Evolutionary conservation across 2,797 vertebrate genomes (phyloP), one percentile per base, ranked within the genome.

Genomic region (Chiloscyllium punctatum): DNA sequence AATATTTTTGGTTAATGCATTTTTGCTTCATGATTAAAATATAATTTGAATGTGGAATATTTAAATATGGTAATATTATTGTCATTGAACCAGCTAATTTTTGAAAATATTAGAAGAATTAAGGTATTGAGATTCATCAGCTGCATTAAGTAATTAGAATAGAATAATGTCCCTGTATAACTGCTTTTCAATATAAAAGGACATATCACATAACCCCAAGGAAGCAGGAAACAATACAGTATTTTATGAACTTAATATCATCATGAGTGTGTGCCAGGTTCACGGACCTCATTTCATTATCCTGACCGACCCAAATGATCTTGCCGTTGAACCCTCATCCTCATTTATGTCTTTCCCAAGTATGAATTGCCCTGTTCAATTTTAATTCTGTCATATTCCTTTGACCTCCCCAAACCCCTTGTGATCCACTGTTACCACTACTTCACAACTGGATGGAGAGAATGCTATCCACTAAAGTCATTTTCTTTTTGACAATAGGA

Each of bases 1-100:
- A 98, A 98, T 98, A 98, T 97, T 98, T 98, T 98, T 99, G 98
- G 99, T 99, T 98, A 99, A 99, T 99, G 98, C 97, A 97, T 98
- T 98, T 98, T 98, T 98, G 98, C 98, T 98, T 98, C 98, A 98
- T 98, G 98, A 99, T 99, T 99, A 99, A 99, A 98, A 98, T 97
- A 97, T 98, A 98, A 99, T 99, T 99, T 99, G 98, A 98, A 97
- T 98, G 97, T 98, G 98, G 97, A 97, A 98, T 97, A 98, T 97
- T 98, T 98, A 98, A 97, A 98, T 98, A 96, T 97, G 97, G 98
- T 98, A 86, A 95, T 95, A 98, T 98, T 98, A 98, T 97, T 98
- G 97, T 98, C 98, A 98, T 98, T 98, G 98, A 98, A 97, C 96
- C 97, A 97, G 97, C 97, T 97, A 98, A 77, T 98, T 98, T 98